A percentile compares a stretch with the other conserved stretches of the same genome.
phyloP scores from a whole-genome alignment of 1,140 invertebrate species.

The Chironomus tepperi region DNA sequence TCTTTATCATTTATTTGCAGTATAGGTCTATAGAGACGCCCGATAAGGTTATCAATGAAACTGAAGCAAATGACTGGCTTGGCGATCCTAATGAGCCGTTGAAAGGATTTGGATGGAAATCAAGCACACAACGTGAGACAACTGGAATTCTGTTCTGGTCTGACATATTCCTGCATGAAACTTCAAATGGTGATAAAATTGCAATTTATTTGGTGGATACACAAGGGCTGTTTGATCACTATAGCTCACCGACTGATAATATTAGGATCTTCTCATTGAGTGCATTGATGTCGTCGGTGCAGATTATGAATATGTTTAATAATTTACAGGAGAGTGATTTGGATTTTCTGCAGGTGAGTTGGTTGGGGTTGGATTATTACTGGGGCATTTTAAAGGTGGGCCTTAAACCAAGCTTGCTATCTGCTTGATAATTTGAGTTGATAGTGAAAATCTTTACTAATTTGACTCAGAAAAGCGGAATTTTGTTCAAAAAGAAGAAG shows the following conservation, averaged over 20 bases:
- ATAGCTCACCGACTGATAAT: conserved; percentile 6
- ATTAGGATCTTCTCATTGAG: conserved; percentile 19
- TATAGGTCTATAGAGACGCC: neutral
- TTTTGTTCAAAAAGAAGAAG: no score
- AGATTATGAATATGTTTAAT: conserved; percentile 14
- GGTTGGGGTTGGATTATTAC: no score
- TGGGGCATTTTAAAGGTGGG: neutral
- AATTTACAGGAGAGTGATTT: conserved; percentile 5
- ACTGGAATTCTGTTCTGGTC: conserved; percentile 22
- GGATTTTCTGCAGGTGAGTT: neutral
- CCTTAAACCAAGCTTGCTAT: no score
- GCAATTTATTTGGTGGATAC: conserved; percentile 19
- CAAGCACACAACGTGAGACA: conserved; percentile 23
- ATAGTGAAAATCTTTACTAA: no score
- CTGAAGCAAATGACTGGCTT: neutral
- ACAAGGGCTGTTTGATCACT: conserved; percentile 18
- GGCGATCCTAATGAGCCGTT: neutral
- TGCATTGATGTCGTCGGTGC: conserved; percentile 18
- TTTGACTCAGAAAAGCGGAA: no score
- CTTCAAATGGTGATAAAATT: neutral
- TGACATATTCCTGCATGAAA: neutral
- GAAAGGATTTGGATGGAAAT: conserved; percentile 12
- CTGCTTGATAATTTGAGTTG: no score
- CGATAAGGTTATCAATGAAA: neutral
- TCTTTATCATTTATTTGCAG: neutral